Evolutionary conservation across 2,113 vertebrate genomes (phyloP), one percentile per base, ranked within the genome.

Genomic region (Rhagologus leucostigma): DNA sequence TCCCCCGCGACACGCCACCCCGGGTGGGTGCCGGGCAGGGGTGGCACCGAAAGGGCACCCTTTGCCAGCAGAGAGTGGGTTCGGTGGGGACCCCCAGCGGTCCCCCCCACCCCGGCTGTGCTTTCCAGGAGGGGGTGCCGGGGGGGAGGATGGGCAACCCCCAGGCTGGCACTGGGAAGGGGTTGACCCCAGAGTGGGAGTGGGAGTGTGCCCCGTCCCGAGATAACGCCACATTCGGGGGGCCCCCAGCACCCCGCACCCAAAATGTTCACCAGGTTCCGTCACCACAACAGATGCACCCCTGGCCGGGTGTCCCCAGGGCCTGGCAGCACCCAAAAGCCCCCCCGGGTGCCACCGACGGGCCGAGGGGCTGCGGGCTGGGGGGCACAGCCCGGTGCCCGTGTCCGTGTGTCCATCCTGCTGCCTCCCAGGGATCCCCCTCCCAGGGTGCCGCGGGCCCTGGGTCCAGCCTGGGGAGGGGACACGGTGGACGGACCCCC

Each of bases 1-100:
- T 39, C 23, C 77, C 52, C 62, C 70, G 50, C 26, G 33, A 71
- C 60, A 69, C 39, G 23, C 46, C 77, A 57, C 55, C 78, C 57
- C 46, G 8, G 41, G 74, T 73, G 86, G 50, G 21, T 35, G 83
- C 52, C 23, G 11, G 71, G 85, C 85, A 26, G 81, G 47, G 68
- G 10, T 41, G 85, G 85, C 91, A 91, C 88, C 85, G 39, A 76
- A 89, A 81, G 91, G 95, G 88, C 93, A 93, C 95, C 91, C 91
- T 95, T 95, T 95, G 95, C 95, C 95, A 93, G 95, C 87, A 96
- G 93, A 93, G 95, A 91, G 95, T 81, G 95, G 73, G 95, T 46
- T 76, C 55, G 55, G 88, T 50, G 91, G 82, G 90, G 64, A 35
- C 50, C 68, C 64, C 57, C 79, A 4, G 75, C 10, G 2, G 59